phyloP scores from a whole-genome alignment of 2,113 vertebrate species.

The Rhea pennata region DNA sequence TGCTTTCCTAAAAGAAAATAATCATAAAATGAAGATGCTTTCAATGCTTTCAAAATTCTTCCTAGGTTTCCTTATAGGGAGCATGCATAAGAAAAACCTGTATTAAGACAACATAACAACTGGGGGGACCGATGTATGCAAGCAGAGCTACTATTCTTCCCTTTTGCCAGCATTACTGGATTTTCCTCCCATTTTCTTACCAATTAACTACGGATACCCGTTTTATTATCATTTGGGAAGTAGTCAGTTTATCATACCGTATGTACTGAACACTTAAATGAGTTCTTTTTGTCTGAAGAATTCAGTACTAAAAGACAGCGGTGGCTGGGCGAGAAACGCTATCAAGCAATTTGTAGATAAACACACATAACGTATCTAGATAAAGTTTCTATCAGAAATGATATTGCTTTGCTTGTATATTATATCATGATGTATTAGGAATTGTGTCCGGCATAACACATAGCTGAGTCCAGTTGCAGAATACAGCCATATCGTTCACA shows the following conservation, averaged over 20 bases:
- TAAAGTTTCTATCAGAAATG: background rate
- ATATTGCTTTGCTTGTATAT: background rate
- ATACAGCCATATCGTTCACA: accelerated
- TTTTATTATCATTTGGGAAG: background rate
- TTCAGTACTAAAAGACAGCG: background rate
- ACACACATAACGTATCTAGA: accelerated
- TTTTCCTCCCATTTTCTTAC: background rate
- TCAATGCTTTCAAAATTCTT: background rate
- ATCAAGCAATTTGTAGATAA: background rate
- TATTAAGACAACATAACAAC: accelerated
- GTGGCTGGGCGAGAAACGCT: background rate
- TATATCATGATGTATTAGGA: accelerated
- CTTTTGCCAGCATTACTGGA: background rate
- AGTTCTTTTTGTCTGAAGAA: background rate
- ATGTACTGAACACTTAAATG: background rate
- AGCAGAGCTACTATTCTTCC: background rate
- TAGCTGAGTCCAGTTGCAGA: too few species aligned
- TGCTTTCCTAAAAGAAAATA: background rate
- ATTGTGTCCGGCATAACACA: accelerated
- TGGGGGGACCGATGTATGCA: accelerated
- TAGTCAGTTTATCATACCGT: accelerated
- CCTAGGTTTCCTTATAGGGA: accelerated
- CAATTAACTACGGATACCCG: too few species aligned
- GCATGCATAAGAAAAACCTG: background rate
- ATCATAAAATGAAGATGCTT: accelerated